phyloP scores from a whole-genome alignment of 2,113 vertebrate genomes.

The Stictonetta naevosa region DNA sequence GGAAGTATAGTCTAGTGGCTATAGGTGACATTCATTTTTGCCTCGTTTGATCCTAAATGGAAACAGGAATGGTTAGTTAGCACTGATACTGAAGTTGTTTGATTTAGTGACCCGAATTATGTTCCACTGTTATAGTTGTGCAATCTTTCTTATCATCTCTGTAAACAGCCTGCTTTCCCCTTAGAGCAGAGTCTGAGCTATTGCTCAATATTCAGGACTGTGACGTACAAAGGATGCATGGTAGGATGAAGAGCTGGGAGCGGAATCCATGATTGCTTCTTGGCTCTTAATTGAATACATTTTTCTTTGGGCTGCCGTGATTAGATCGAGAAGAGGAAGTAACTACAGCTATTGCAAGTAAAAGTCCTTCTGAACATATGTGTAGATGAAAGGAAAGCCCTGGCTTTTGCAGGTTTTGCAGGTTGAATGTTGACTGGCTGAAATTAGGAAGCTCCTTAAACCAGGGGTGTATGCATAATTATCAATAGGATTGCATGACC shows the following conservation, averaged over 20 bases:
- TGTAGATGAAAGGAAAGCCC: neutral
- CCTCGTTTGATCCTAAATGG: neutral
- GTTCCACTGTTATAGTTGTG: neutral
- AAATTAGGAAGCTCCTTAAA: neutral
- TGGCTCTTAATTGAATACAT: neutral
- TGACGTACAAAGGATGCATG: neutral
- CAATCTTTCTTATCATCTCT: constrained; percentile 13
- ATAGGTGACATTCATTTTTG: neutral
- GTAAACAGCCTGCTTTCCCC: neutral
- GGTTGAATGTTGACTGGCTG: neutral
- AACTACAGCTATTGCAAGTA: neutral
- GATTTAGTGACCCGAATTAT: neutral
- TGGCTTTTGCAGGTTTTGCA: neutral
- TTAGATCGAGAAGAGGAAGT: constrained; percentile 4
- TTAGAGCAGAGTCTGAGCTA: neutral
- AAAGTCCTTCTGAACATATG: neutral
- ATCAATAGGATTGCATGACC: neutral
- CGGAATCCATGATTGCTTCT: neutral
- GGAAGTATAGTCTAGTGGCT: neutral
- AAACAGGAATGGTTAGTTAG: neutral
- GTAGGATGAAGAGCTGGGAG: neutral
- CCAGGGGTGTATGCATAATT: fast-evolving
- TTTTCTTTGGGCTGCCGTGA: neutral
- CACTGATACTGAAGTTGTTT: neutral
- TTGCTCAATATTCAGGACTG: constrained; percentile 1